Evolutionary conservation across 2,888 invertebrate genomes (phyloP).

Genomic region (Drosophila histrio): DNA sequence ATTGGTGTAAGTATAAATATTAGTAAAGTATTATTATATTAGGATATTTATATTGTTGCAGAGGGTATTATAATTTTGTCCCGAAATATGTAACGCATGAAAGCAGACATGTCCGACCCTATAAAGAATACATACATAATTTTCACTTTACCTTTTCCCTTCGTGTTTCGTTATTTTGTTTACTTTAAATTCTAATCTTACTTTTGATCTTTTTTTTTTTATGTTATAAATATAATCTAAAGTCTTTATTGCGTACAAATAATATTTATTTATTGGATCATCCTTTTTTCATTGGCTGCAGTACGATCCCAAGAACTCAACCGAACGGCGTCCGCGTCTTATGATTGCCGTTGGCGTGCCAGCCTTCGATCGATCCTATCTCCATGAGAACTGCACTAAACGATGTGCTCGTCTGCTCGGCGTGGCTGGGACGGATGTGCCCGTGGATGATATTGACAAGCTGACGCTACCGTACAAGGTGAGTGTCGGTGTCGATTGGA

Average conservation of each 20-base stretch:
- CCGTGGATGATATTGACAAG: conserved; percentile 95
- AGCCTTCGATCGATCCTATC: conserved; percentile 91
- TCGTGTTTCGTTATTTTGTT: too few species aligned
- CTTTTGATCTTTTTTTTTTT: too few species aligned
- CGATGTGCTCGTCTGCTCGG: conserved; percentile 91
- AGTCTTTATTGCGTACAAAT: background rate
- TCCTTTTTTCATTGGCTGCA: conserved; percentile 23
- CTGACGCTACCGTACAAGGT: conserved; percentile 95
- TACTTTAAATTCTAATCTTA: too few species aligned
- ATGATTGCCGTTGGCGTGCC: conserved; percentile 97
- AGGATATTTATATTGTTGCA: too few species aligned
- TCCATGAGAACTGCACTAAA: conserved; percentile 82
- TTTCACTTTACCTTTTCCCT: too few species aligned
- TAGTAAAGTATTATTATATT: too few species aligned
- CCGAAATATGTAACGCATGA: too few species aligned
- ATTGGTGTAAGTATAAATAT: too few species aligned
- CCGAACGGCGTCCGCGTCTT: conserved; percentile 85
- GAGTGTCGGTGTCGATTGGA: conserved; percentile 73
- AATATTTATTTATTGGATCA: background rate
- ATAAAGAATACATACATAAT: too few species aligned
- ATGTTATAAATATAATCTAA: background rate
- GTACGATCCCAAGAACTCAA: conserved; percentile 74
- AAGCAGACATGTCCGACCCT: too few species aligned
- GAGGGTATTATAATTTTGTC: too few species aligned
- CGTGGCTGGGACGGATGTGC: conserved; percentile 93